A percentile compares a stretch with the other conserved stretches of the same genome.
Conservation (phyloP, 2,113 vertebrate genomes). For the Microcebus jonahi region DNA sequence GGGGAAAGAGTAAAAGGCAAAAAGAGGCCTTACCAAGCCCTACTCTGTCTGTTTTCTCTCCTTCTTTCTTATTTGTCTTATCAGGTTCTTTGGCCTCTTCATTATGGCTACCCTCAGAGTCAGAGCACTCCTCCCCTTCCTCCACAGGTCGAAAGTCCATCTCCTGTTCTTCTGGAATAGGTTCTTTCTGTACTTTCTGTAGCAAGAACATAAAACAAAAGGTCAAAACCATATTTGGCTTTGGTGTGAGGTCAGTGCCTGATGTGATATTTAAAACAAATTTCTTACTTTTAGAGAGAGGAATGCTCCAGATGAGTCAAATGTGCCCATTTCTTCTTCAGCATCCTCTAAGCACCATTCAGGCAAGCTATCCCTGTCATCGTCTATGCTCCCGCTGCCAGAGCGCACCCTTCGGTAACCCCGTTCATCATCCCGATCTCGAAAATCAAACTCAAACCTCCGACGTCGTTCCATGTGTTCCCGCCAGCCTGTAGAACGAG, state of each 20-base stretch:
- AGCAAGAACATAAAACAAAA: background rate
- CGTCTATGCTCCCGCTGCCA: constrained; percentile 95
- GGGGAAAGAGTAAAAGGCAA: background rate
- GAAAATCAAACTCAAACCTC: constrained; percentile 95
- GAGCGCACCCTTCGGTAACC: constrained; percentile 94
- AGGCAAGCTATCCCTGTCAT: constrained; percentile 96
- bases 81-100: constrained; percentile 95
- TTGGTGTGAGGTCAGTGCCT: background rate
- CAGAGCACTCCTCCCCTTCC: constrained; percentile 92
- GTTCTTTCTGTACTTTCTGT: constrained; percentile 97
- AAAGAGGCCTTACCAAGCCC: constrained; percentile 75
- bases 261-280: background rate
- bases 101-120: constrained; percentile 91
- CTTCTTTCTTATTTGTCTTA: constrained; percentile 85
- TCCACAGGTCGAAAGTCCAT: constrained; percentile 95
- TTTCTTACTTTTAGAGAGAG: constrained; percentile 93
- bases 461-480: constrained; percentile 95
- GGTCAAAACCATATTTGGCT: background rate
- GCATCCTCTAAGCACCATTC: constrained; percentile 99
- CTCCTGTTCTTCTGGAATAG: constrained; percentile 97
- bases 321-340: constrained; percentile 97
- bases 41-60: constrained; percentile 83
- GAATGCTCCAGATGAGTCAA: constrained; percentile 98
- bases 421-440: constrained; percentile 94
- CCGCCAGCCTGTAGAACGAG: constrained; percentile 95